Evolutionary conservation across 2,888 invertebrate genomes (phyloP), one percentile per base, ranked within the genome.

Genomic region (Eupithecia subumbrata): DNA sequence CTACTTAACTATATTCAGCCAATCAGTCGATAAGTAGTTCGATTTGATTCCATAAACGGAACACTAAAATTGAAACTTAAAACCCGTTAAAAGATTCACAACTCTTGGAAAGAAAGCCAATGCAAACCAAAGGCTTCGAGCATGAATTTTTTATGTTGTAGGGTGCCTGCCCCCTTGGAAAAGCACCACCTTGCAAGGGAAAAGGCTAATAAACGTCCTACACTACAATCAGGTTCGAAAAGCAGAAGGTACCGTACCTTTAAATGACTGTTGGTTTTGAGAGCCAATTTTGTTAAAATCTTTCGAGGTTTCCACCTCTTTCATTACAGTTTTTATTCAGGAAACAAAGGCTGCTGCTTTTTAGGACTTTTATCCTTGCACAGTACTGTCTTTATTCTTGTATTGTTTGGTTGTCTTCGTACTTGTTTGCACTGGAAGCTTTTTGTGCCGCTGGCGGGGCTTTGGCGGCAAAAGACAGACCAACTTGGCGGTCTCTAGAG

Each of bases 141-240:
- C 82, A 89, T 94, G 91, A 92, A 94, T 94, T 92, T 93, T 94
- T 94, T 94, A 94, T 94, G 82, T 84, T 79, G 79, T 86, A 86
- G 90, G 89, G 90, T 83, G 87, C 76, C 75, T 83, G 81, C 85
- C 90, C 92, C 92, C 87, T 90, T 89, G 87, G 89, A 90, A 91
- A 92, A 93, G 93, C 91, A 92, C 91, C 88, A 87, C 88, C 89
- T 87, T 87, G 85, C 88, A 85, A 85, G 88, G 90, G 90, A 89
- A 89, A 88, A 88, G 88, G 89, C 93, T 92, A 92, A 93, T 92
- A 92, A 91, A 91, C 89, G 89, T 88, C 85, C 84, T 80, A 80
- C 77, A 82, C 77, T 83, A 81, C 80, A 77, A 67, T 71, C 78
- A 79, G 76, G 74, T 30, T 34, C 67, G 76, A 83, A 82, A 72